Base-by-base conservation (phyloP, 1,140 invertebrate species). In the Euwallacea similis region DNA sequence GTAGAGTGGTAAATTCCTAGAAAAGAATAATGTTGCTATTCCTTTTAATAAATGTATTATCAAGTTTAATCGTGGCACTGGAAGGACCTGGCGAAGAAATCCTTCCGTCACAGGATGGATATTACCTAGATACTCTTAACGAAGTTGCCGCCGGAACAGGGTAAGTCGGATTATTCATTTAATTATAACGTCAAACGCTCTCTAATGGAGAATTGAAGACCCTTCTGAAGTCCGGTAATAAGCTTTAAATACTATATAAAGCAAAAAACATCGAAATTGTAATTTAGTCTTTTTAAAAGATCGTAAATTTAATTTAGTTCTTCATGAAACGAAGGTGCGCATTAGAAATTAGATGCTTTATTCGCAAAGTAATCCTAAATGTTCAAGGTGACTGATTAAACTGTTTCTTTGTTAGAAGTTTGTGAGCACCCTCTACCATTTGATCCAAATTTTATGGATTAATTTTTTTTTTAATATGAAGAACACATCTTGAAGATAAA, bases 71-170 rank as follows among this genome's bases (percentile, higher is more conserved):
- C 54, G 50, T 33, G 11, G 54, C 66, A 2, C 13, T 41, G 13
- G 59, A 62, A 64, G 21, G 4, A 33, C 21, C 21, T 33, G 21
- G 1, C 21, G 21, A 33, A 33, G 61, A 62, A 69, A 44, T 63
- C 11, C 58, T 47, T 13, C 58, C 58, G 44, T 62, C 59, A 7
- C 59, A 69, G 13, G 68, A 69, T 58, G 68, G 68, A 55, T 69
- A 69, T 63, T 69, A 69, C 60, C 59, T 69, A 44, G 68, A 69
- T 69, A 62, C 68, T n/a, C 68, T 69, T 69, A 69, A 69, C 61
- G 68, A 69, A 55, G 59, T 69, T 64, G 59, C 60, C 15, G 59
- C 68, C 33, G 68, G 68, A 42, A 60, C 66, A 1, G 66, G 66
- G 66, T 68, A 53, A 68, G 66, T 60, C 42, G 46, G 47, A 65